These are phyloP conservation scores for Torymus texanus DNA, from an alignment of 2,888 invertebrate genomes.

Conservation along the genomic window DNA sequence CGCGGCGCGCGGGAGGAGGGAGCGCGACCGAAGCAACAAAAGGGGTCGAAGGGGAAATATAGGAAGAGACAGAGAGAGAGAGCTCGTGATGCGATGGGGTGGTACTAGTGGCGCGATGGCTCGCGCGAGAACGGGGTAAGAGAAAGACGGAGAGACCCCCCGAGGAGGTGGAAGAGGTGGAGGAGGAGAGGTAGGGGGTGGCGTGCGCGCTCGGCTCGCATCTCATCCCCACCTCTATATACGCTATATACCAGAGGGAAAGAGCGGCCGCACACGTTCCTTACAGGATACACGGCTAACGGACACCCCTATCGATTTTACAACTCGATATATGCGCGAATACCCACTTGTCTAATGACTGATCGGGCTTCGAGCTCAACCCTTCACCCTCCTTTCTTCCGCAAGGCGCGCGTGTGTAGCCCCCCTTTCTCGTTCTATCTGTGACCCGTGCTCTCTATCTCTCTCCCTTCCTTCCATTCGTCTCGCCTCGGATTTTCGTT, in stretches of 20 bases:
- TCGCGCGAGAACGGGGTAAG: constrained; percentile 47
- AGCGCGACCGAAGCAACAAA: constrained; percentile 71
- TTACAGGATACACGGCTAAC: constrained; percentile 74
- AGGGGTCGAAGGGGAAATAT: constrained; percentile 73
- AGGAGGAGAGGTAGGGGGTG: constrained; percentile 55
- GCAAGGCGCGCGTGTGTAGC: constrained; percentile 48
- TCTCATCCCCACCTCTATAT: constrained; percentile 68
- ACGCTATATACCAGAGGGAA: not conserved
- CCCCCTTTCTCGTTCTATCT: constrained; percentile 53
- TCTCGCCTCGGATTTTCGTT: constrained; percentile 18
- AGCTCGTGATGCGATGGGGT: constrained; percentile 57
- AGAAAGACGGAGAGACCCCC: constrained; percentile 49
- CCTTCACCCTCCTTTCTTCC: constrained; percentile 62
- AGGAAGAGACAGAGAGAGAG: constrained; percentile 35
- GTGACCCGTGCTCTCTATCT: constrained; percentile 39
- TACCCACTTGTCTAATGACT: constrained; percentile 75
- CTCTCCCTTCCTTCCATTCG: constrained; percentile 33
- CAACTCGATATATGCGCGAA: constrained; percentile 73
- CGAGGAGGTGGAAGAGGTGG: constrained; percentile 57
- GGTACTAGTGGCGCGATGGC: constrained; percentile 47
- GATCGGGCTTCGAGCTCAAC: constrained; percentile 74
- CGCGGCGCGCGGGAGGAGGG: constrained; percentile 60
- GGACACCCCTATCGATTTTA: constrained; percentile 76
- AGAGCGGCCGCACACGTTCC: constrained; percentile 60
- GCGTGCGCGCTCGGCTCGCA: constrained; percentile 63